Evolutionary conservation across 1,140 invertebrate genomes (phyloP).

Genomic region (Parapsyche elsis): DNA sequence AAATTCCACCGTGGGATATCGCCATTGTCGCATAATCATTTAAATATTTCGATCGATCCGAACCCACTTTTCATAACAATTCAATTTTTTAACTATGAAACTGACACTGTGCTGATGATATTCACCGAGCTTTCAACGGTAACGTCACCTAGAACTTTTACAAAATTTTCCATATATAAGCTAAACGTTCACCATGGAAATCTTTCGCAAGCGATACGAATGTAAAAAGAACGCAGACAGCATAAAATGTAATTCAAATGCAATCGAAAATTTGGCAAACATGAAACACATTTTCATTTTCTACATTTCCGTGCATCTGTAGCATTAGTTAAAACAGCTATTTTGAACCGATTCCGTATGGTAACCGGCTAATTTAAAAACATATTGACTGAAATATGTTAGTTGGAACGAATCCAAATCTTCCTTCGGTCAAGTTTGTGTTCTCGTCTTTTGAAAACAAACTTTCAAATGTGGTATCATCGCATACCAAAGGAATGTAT

Average conservation of each 20-base stretch:
- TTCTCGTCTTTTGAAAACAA: background rate
- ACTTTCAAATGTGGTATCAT: too few relatives aligned
- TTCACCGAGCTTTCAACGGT: too few relatives aligned
- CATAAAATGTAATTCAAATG: too few relatives aligned
- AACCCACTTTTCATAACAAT: background rate
- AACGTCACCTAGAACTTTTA: too few relatives aligned
- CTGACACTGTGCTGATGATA: too few relatives aligned
- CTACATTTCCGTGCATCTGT: background rate
- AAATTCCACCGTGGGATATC: conserved; percentile 71
- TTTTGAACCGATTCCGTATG: background rate
- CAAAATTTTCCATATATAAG: too few relatives aligned
- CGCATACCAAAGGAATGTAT: too few relatives aligned
- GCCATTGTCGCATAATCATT: conserved; percentile 62
- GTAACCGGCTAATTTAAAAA: background rate
- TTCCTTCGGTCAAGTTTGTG: background rate
- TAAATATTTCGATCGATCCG: background rate
- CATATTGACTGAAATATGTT: background rate
- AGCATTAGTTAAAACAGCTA: background rate
- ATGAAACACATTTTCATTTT: background rate
- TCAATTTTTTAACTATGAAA: background rate
- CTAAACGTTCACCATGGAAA: too few relatives aligned
- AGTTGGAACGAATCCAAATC: background rate
- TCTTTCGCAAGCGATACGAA: too few relatives aligned
- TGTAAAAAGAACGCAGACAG: too few relatives aligned
- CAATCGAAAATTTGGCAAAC: too few relatives aligned